These are phyloP conservation scores for Notechis scutatus DNA, from an alignment of 2,113 vertebrate species.

Conservation along the genomic window DNA sequence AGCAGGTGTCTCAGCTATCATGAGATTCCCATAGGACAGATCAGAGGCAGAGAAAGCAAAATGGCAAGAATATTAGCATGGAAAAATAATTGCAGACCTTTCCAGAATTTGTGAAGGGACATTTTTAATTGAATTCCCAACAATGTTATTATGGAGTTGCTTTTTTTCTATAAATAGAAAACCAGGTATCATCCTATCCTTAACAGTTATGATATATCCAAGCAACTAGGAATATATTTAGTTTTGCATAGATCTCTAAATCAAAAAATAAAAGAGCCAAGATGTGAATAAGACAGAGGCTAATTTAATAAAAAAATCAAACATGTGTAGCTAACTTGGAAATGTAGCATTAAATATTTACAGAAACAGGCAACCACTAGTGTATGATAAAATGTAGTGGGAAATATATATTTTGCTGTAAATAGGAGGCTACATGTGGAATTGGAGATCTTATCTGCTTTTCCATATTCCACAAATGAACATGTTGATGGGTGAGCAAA, in stretches of 20 bases:
- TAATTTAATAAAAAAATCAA: not conserved
- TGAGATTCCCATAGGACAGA: slow-evolving; percentile 19
- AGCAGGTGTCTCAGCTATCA: slow-evolving; percentile 14
- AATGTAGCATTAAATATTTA: not conserved
- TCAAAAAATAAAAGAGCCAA: not conserved
- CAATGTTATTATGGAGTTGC: slow-evolving; percentile 8
- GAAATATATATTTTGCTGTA: not conserved
- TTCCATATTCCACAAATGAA: not conserved
- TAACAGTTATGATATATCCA: not conserved
- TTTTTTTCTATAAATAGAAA: not conserved
- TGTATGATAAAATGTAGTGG: not conserved
- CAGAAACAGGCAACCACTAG: slow-evolving; percentile 1
- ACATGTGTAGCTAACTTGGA: not conserved
- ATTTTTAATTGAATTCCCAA: slow-evolving; percentile 2
- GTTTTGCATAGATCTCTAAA: not conserved
- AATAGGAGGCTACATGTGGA: not conserved
- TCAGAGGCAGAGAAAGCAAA: slow-evolving; percentile 26
- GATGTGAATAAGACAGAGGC: not conserved
- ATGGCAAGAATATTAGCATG: slow-evolving; percentile 22
- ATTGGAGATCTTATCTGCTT: not conserved
- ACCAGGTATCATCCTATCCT: slow-evolving; percentile 2
- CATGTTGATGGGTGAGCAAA: not conserved
- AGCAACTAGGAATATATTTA: not conserved
- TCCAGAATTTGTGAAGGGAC: not conserved
- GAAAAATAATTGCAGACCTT: not conserved